Conservation (phyloP, 2,113 vertebrate species). For the Mastomys natalensis region DNA sequence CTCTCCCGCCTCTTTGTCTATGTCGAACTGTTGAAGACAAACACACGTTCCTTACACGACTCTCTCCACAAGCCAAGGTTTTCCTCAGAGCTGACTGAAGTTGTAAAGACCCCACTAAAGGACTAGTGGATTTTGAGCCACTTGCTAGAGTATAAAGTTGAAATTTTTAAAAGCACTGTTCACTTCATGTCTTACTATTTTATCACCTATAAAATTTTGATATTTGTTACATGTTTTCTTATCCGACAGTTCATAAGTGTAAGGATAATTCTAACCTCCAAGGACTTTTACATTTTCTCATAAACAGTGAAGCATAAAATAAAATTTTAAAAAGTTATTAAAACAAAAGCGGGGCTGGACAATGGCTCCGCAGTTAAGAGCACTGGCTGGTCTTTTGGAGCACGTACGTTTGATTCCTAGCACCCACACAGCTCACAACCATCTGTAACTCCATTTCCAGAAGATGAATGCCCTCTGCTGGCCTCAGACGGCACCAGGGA, state of each 20-base stretch:
- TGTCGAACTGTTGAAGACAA: slow-evolving; percentile 90
- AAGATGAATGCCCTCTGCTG: no score
- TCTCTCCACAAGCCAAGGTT: neutral
- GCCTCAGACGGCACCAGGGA: neutral
- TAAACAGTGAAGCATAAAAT: neutral
- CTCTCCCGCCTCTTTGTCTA: slow-evolving; percentile 97
- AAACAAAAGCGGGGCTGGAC: neutral
- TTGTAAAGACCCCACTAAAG: neutral
- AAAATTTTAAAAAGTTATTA: neutral
- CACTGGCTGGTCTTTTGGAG: neutral
- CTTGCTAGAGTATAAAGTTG: neutral
- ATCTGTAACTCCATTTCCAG: neutral
- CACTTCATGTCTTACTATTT: neutral
- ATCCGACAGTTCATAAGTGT: neutral
- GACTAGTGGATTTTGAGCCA: neutral
- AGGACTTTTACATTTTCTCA: neutral
- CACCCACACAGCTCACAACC: neutral
- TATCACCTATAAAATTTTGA: neutral
- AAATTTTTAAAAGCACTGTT: neutral
- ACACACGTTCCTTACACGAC: neutral
- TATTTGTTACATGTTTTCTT: neutral
- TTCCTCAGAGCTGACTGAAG: neutral
- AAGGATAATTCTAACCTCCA: neutral
- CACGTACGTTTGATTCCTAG: neutral
- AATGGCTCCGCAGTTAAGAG: neutral